Evolutionary conservation across 2,888 invertebrate species (phyloP), one percentile per base, ranked within the genome.

Genomic region (Merodon equestris): DNA sequence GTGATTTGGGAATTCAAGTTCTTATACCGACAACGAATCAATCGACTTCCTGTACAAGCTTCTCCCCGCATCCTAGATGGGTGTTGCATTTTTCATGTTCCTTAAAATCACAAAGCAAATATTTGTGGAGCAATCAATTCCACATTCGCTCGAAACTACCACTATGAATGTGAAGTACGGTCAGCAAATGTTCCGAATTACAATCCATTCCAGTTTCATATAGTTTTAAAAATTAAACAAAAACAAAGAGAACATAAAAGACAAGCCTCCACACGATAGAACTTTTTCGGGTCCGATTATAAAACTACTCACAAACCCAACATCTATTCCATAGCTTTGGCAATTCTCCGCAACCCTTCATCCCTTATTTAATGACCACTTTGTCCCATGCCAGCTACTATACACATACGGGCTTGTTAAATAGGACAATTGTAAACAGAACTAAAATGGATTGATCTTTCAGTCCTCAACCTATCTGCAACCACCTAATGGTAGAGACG

Each of bases 351-450:
- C 27, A 51, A n/a, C 18, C 51, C 45, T 74, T 74, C 63, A 54
- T 73, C 70, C 56, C 60, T 45, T 74, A 42, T 74, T 54, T 61
- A 54, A 50, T 27, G 38, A 45, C 60, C 44, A 60, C 27, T 53
- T 58, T 27, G 17, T n/a, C 42, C 13, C 13, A 56, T 1, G 19
- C 17, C 27, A 9, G 18, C 10, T 13, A 14, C 36, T 60, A 64
- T 76, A 27, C 27, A 27, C 27, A 27, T 27, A 27, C 27, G 7
- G 27, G 40, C 40, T 77, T 50, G 47, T 50, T 47, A 38, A 45
- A 70, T 40, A 64, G 74, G 79, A 74, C 74, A 64, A 77, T 70
- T 79, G 74, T 74, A 79, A 79, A 74, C 56, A 74, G 36, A 70
- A 74, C 70, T 60, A 64, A 70, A 79, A 54, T 66, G 60, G 54